Conservation (phyloP, 2,113 vertebrate species). For the Diphyllodes magnificus region DNA sequence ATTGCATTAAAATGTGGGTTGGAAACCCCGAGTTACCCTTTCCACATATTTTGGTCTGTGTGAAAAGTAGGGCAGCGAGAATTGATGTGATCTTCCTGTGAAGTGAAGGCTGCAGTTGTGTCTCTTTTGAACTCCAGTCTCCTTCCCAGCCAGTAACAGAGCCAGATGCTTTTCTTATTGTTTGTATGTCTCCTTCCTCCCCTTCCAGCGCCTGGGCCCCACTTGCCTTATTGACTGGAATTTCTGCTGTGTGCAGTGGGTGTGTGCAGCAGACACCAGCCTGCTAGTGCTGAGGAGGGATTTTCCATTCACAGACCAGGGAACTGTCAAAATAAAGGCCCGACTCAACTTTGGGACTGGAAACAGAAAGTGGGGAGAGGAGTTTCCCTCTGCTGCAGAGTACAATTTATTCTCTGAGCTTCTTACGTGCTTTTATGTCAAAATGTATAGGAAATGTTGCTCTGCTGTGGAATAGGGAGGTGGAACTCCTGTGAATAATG, state of each 20-base stretch:
- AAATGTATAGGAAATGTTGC: not conserved
- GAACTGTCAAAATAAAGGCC: constrained; percentile 64
- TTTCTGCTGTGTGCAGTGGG: constrained; percentile 67
- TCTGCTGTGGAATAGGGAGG: not conserved
- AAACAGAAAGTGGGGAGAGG: constrained; percentile 15
- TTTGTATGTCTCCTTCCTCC: constrained; percentile 66
- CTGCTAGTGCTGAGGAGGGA: constrained; percentile 60
- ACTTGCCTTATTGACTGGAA: constrained; percentile 69
- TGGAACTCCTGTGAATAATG: not conserved
- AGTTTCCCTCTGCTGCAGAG: constrained; percentile 1
- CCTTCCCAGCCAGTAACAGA: constrained; percentile 58
- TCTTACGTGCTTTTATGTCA: not conserved
- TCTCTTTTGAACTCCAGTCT: constrained; percentile 45
- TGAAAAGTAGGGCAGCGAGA: constrained; percentile 39
- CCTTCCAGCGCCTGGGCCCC: constrained; percentile 62
- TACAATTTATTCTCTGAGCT: not conserved
- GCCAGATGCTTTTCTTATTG: constrained; percentile 71
- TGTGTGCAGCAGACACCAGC: constrained; percentile 65
- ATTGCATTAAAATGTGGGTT: constrained; percentile 1
- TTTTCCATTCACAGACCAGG: constrained; percentile 65
- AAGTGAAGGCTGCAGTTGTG: constrained; percentile 11
- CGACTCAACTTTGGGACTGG: constrained; percentile 39
- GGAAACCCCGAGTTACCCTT: constrained; percentile 20
- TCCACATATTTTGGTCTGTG: constrained; percentile 2
- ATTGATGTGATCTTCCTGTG: constrained; percentile 52